Conservation (phyloP, 2,113 vertebrate genomes). For the Dryoscopus gambensis region DNA sequence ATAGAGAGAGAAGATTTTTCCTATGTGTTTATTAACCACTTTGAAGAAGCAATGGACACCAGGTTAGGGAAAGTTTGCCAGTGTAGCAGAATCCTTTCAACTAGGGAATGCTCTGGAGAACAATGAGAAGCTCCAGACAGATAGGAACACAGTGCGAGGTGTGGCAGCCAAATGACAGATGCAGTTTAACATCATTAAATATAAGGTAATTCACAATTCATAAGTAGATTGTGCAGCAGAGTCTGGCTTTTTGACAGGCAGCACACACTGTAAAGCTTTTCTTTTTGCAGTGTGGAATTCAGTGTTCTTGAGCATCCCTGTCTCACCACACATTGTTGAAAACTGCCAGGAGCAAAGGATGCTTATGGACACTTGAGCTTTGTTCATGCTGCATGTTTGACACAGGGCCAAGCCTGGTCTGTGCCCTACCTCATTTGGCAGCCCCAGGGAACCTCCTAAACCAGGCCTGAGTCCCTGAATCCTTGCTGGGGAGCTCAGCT, state of each 20-base stretch:
- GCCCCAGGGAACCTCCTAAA: neutral
- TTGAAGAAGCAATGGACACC: neutral
- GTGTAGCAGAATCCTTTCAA: conserved; percentile 39
- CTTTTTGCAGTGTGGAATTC: neutral
- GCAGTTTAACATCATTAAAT: conserved; percentile 25
- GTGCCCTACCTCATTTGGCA: neutral
- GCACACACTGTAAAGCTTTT: neutral
- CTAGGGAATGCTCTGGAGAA: conserved; percentile 43
- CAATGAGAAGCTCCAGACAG: conserved; percentile 28
- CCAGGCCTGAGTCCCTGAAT: neutral
- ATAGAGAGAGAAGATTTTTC: neutral
- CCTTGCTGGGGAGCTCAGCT: neutral
- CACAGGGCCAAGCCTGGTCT: neutral
- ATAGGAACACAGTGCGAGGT: neutral
- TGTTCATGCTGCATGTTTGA: neutral
- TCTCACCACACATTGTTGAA: neutral
- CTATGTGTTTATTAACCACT: neutral
- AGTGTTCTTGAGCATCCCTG: neutral
- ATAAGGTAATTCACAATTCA: conserved; percentile 29
- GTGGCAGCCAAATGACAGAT: conserved; percentile 31
- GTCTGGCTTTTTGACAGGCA: neutral
- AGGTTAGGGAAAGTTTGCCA: conserved; percentile 10
- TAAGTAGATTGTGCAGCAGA: neutral
- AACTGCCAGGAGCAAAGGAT: neutral
- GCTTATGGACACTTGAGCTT: neutral